A percentile compares a stretch with the other conserved stretches of the same genome.
Conservation (phyloP, 2,113 vertebrate genomes). For the Plecotus auritus region DNA sequence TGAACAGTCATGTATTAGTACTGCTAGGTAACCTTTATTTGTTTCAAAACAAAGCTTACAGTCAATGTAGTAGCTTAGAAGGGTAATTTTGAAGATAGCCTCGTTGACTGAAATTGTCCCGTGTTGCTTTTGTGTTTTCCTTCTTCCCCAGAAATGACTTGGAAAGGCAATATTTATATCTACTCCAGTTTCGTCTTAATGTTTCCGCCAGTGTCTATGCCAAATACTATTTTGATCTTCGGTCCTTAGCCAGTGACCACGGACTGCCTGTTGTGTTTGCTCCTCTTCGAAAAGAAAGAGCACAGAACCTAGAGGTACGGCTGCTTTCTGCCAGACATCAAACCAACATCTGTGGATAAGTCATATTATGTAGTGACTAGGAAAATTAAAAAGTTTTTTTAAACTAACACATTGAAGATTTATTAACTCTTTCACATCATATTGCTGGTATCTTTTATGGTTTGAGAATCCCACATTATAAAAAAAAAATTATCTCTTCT, state of each 20-base stretch:
- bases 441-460: background rate
- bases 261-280: slow-evolving; percentile 85
- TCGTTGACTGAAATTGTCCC: slow-evolving; percentile 63
- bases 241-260: slow-evolving; percentile 87
- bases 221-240: slow-evolving; percentile 91
- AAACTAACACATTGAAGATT: slow-evolving; percentile 53
- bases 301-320: slow-evolving; percentile 87
- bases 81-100: slow-evolving; percentile 64
- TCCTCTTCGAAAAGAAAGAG: slow-evolving; percentile 87
- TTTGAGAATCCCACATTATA: background rate
- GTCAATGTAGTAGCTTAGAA: background rate
- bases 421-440: slow-evolving; percentile 64
- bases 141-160: slow-evolving; percentile 84
- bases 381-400: slow-evolving; percentile 67
- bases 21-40: slow-evolving; percentile 27
- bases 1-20: slow-evolving; percentile 59
- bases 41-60: slow-evolving; percentile 47
- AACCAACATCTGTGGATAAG: slow-evolving; percentile 56
- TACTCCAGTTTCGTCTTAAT: slow-evolving; percentile 89
- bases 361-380: slow-evolving; percentile 61
- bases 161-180: slow-evolving; percentile 88
- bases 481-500: background rate
- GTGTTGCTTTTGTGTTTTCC: slow-evolving; percentile 54
- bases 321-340: slow-evolving; percentile 25
- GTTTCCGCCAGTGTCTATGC: slow-evolving; percentile 89